Evolutionary conservation across 2,888 invertebrate genomes (phyloP).

Genomic region (Orthonychiurus folsomi): DNA sequence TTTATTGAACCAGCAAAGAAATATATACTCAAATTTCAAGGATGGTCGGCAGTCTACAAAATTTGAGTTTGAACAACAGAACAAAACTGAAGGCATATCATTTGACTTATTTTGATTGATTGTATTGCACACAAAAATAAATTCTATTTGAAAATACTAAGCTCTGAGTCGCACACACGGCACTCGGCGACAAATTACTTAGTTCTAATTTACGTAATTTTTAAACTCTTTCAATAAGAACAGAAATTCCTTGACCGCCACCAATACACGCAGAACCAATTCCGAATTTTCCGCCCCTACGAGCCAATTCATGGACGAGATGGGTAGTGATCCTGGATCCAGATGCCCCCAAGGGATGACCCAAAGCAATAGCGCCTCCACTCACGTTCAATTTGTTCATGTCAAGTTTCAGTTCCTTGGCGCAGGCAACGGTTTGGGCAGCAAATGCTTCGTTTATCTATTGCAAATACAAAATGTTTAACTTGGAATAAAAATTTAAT

Average conservation of each 20-base stretch:
- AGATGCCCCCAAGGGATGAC: constrained; percentile 94
- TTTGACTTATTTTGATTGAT: too few relatives aligned
- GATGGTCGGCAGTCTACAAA: too few relatives aligned
- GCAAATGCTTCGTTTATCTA: constrained; percentile 99
- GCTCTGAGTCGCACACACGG: too few relatives aligned
- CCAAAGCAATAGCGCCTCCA: constrained; percentile 92
- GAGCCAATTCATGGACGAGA: constrained; percentile 77
- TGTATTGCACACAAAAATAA: too few relatives aligned
- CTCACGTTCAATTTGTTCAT: constrained; percentile 80
- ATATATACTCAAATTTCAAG: too few relatives aligned
- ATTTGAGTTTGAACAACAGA: too few relatives aligned
- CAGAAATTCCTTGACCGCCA: constrained; percentile 94
- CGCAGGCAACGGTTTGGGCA: constrained; percentile 86
- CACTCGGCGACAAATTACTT: not conserved
- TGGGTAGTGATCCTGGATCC: constrained; percentile 87
- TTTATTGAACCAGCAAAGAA: too few relatives aligned
- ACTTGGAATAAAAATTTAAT: not conserved
- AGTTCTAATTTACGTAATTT: not conserved
- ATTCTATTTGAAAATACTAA: too few relatives aligned
- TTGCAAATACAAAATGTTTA: too few relatives aligned
- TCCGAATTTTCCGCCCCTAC: constrained; percentile 71
- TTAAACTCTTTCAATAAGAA: constrained; percentile 62
- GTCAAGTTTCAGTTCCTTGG: constrained; percentile 78
- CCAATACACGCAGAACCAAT: constrained; percentile 97
- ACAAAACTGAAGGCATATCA: too few relatives aligned